Evolutionary conservation across 2,888 invertebrate genomes (phyloP).

Genomic region (Sympetrum striolatum): DNA sequence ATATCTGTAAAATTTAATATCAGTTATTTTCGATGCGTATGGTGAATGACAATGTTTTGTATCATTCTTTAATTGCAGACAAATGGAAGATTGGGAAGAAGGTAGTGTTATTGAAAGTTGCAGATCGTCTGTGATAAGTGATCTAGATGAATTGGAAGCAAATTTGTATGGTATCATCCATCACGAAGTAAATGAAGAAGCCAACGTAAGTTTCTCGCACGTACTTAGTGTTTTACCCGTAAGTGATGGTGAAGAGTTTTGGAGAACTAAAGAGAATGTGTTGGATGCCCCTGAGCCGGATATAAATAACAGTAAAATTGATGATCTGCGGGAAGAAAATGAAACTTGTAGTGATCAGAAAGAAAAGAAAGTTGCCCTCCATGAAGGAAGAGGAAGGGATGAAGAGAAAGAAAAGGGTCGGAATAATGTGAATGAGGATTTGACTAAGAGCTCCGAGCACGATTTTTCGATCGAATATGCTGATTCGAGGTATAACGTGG

Average conservation of each 20-base stretch:
- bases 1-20: no score
- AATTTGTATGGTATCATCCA: constrained; percentile 1
- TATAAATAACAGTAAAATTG: background rate
- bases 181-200: background rate
- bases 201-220: background rate
- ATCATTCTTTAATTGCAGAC: background rate
- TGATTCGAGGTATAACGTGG: background rate
- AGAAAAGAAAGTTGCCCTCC: background rate
- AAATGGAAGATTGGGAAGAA: constrained; percentile 16
- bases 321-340: background rate
- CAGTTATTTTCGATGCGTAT: no score
- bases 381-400: no score
- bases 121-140: constrained; percentile 33
- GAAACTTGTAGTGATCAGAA: background rate
- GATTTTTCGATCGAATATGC: background rate
- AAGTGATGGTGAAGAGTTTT: background rate
- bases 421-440: background rate
- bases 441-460: background rate
- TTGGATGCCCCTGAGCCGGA: background rate
- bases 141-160: constrained; percentile 27
- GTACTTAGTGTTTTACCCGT: background rate
- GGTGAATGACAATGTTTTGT: no score
- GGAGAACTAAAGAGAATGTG: background rate
- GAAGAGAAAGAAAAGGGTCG: background rate
- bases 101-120: background rate